phyloP scores from a whole-genome alignment of 2,888 invertebrate species.

The Hydropsyche betteni region DNA sequence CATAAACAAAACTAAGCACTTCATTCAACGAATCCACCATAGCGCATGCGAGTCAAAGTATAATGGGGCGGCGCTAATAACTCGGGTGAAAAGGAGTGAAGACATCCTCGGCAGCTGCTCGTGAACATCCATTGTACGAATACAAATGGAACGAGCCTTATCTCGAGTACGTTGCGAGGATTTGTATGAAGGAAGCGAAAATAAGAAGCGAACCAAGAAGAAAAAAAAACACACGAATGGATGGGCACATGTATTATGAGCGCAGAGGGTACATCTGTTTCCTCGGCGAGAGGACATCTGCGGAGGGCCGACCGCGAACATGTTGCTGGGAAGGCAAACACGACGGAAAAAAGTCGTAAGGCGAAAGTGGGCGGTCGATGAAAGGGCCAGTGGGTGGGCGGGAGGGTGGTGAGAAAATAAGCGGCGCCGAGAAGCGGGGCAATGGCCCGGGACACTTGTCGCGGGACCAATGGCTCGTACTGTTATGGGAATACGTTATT shows the following conservation, averaged over 20 bases:
- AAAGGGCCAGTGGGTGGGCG: not conserved
- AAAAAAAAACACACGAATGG: too few species aligned
- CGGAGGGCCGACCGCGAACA: not conserved
- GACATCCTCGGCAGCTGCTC: conserved; percentile 35
- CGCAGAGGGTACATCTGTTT: conserved; percentile 29
- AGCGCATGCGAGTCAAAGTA: not conserved
- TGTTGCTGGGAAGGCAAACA: not conserved
- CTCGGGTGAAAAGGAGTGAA: conserved; percentile 21
- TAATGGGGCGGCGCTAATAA: conserved; percentile 18
- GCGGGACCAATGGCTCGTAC: conserved; percentile 11
- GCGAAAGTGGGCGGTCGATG: not conserved
- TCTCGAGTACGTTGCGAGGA: conserved; percentile 33
- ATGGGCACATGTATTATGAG: too few species aligned
- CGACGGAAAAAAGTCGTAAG: too few species aligned
- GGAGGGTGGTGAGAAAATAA: conserved; percentile 12
- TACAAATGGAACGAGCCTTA: conserved; percentile 27
- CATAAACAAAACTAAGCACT: too few species aligned
- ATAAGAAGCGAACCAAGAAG: not conserved
- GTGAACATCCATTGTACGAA: conserved; percentile 30
- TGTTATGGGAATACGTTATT: too few species aligned
- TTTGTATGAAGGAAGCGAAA: conserved; percentile 30
- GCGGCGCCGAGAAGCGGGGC: not conserved
- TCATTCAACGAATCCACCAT: not conserved
- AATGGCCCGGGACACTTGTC: conserved; percentile 24
- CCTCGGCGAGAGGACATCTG: conserved; percentile 34